Evolutionary conservation across 2,888 invertebrate species (phyloP).

Genomic region (Phengaris alcon): DNA sequence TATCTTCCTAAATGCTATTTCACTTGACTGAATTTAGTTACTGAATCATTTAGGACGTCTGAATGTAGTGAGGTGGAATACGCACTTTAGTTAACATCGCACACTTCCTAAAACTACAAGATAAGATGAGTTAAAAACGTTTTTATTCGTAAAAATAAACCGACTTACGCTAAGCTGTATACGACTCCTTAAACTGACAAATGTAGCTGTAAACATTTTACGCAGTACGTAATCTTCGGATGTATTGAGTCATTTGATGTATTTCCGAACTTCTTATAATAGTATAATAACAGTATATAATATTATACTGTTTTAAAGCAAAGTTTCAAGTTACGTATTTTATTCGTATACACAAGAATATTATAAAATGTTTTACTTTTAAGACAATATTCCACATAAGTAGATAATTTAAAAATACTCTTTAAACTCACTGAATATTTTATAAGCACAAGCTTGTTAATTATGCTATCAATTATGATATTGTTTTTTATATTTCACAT

Average conservation of each 20-base stretch:
- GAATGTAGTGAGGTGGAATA: too few species aligned
- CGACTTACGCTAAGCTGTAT: constrained; percentile 26
- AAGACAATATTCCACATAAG: too few species aligned
- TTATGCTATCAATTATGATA: background rate
- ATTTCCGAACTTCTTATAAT: constrained; percentile 11
- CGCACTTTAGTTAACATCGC: too few species aligned
- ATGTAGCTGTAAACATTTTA: constrained; percentile 35
- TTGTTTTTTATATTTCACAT: background rate
- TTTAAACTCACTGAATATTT: too few species aligned
- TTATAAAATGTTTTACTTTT: too few species aligned
- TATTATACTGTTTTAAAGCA: background rate
- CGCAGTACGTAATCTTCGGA: constrained; percentile 34
- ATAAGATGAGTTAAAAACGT: constrained; percentile 16
- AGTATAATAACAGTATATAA: background rate
- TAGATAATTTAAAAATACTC: too few species aligned
- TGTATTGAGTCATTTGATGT: constrained; percentile 36
- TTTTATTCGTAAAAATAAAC: constrained; percentile 23
- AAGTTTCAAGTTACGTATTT: background rate
- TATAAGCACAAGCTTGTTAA: too few species aligned
- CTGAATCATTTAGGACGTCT: too few species aligned
- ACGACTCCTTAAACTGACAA: constrained; percentile 32
- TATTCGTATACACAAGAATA: too few species aligned
- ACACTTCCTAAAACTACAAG: background rate
- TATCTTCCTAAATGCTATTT: too few species aligned
- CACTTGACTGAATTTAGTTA: too few species aligned